Evolutionary conservation across 1,140 invertebrate genomes (phyloP), one percentile per base, ranked within the genome.

Genomic region (Vollenhovia emeryi): DNA sequence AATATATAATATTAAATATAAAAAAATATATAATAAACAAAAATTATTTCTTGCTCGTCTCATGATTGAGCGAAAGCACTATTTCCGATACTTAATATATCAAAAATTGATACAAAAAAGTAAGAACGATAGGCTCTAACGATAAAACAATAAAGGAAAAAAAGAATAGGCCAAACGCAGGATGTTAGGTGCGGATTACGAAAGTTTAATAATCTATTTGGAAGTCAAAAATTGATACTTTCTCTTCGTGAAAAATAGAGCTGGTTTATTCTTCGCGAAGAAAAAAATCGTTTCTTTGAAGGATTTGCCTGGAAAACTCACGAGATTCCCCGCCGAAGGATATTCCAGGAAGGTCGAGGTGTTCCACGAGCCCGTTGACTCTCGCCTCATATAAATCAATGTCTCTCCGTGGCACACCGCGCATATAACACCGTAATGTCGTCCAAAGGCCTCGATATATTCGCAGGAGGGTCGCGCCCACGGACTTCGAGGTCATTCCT

Each of bases 311-410:
- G 87, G 59, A 55, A 75, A 84, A 83, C 57, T 88, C 48, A 43
- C 52, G 71, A 36, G 36, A 83, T 85, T 52, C 27, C 40, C 52
- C n/a, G 69, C 64, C 71, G 60, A 43, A 60, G 84, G 83, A 57
- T 71, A 52, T 45, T 52, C 43, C 27, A 24, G 15, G 52, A 85
- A 89, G 87, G 55, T 62, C 57, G 76, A 74, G 73, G 9, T 45
- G 78, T 59, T 55, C 62, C 24, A 55, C 60, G 62, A 64, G 15
- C 57, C 52, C 66, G 83, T 87, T 87, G 88, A 43, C 80, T 74
- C 64, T 85, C 43, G 74, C 52, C 50, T 74, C 55, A 55, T 92
- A 92, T 92, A 92, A 92, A 92, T 92, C 91, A 92, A 92, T 84
- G 91, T 92, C 91, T 84, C 85, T 92, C 80, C 83, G 64, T 68